phyloP scores from a whole-genome alignment of 2,113 vertebrate species.

The Hydrochoerus hydrochaeris region DNA sequence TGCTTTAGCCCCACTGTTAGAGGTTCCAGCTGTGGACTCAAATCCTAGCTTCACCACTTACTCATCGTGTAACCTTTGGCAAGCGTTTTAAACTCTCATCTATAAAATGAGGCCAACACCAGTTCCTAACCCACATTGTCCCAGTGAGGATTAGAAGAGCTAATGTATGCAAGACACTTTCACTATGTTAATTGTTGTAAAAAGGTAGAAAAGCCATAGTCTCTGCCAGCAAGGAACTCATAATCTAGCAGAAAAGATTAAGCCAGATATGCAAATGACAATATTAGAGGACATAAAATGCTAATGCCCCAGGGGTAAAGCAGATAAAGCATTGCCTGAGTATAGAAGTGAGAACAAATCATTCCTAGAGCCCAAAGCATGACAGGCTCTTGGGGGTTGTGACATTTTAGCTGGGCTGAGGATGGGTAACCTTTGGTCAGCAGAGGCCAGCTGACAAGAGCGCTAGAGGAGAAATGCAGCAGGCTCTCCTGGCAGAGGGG shows the following conservation, averaged over 20 bases:
- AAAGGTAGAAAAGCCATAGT: neutral
- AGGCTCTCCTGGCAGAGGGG: neutral
- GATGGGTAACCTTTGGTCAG: neutral
- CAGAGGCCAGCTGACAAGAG: neutral
- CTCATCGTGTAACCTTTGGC: neutral
- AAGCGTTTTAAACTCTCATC: neutral
- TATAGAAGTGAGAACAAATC: neutral
- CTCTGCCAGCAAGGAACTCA: neutral
- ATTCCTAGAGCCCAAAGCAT: neutral
- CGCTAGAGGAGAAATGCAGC: fast-evolving
- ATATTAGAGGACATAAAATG: neutral
- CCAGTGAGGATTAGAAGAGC: neutral
- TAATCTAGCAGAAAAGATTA: neutral
- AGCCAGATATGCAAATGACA: neutral
- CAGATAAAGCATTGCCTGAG: neutral
- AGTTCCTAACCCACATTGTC: neutral
- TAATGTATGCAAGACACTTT: neutral
- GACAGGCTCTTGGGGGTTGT: neutral
- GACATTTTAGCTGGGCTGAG: neutral
- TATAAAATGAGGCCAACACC: neutral
- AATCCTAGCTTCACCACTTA: neutral
- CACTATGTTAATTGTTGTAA: neutral
- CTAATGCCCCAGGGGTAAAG: neutral
- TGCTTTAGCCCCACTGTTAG: neutral
- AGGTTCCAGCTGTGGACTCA: neutral